Conservation (phyloP, 2,113 vertebrate genomes). For the Lepus americanus region DNA sequence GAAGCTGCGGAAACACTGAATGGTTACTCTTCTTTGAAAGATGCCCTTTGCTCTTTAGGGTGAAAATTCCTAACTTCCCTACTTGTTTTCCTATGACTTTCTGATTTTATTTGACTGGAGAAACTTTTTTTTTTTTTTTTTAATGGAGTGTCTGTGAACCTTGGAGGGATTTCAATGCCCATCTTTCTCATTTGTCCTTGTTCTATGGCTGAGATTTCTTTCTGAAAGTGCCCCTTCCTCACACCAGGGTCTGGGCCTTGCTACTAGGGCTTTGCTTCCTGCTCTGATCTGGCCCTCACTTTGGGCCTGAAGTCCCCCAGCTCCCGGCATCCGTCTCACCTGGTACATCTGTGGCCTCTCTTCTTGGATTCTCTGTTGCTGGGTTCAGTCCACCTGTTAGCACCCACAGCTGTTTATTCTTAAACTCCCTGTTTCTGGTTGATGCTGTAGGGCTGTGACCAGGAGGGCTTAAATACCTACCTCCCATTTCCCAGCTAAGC, state of each 20-base stretch:
- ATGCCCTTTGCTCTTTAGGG: neutral
- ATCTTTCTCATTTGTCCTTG: neutral
- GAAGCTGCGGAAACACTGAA: neutral
- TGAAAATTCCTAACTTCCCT: neutral
- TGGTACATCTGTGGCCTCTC: neutral
- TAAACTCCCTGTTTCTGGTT: neutral
- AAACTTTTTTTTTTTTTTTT: neutral
- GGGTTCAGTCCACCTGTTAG: neutral
- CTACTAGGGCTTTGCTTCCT: neutral
- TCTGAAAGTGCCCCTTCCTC: neutral
- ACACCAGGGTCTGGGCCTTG: neutral
- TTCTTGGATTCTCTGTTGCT: no score
- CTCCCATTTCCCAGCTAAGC: neutral
- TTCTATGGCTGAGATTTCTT: neutral
- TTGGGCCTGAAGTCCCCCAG: rapidly evolving
- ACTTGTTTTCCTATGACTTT: neutral
- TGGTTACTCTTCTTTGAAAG: neutral
- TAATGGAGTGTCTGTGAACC: neutral
- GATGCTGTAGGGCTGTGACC: neutral
- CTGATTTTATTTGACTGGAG: constrained; percentile 4
- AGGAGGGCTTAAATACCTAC: neutral
- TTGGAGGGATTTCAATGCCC: neutral
- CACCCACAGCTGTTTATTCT: neutral
- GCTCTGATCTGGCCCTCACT: neutral
- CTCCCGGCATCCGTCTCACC: neutral